Percentiles rank a stretch among this genome's conserved stretches.
Evolutionary conservation across 2,888 invertebrate genomes (phyloP).

Genomic region (Cerastoderma edule): DNA sequence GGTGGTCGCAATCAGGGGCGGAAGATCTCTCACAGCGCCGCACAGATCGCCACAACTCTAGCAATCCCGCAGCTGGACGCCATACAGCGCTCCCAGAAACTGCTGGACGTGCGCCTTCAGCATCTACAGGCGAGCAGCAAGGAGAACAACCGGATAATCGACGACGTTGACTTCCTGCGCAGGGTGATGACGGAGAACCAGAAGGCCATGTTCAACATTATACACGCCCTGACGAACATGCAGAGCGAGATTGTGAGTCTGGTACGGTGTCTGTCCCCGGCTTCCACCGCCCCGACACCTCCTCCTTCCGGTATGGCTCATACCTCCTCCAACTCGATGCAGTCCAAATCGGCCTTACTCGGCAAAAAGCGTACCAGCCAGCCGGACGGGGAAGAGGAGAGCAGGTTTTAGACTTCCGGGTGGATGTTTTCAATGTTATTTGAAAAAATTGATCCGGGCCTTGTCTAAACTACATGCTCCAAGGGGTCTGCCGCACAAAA

Average conservation of each 20-base stretch:
- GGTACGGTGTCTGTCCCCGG: slow-evolving; percentile 76
- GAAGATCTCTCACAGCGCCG: slow-evolving; percentile 72
- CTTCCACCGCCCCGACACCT: slow-evolving; percentile 50
- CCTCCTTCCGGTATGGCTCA: slow-evolving; percentile 61
- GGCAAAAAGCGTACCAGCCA: slow-evolving; percentile 50
- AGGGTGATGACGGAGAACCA: slow-evolving; percentile 83
- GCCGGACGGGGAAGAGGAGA: slow-evolving; percentile 60
- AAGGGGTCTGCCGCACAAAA: no score
- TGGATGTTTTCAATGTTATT: no score
- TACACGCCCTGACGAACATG: slow-evolving; percentile 82
- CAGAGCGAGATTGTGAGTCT: slow-evolving; percentile 81
- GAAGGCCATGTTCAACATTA: slow-evolving; percentile 82
- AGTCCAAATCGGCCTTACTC: slow-evolving; percentile 31
- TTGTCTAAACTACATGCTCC: no score
- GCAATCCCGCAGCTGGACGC: slow-evolving; percentile 83
- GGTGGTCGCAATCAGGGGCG: slow-evolving; percentile 63
- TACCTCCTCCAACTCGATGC: slow-evolving; percentile 38
- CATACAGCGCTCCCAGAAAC: slow-evolving; percentile 82
- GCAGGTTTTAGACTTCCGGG: slow-evolving; percentile 55
- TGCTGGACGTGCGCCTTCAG: slow-evolving; percentile 82
- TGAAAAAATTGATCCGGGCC: no score
- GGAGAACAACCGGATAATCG: slow-evolving; percentile 81
- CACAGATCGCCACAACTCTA: slow-evolving; percentile 80
- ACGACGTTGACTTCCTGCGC: slow-evolving; percentile 83
- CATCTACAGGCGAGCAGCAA: slow-evolving; percentile 82